Evolutionary conservation across 2,888 invertebrate genomes (phyloP).

Genomic region (Unio delphinus): DNA sequence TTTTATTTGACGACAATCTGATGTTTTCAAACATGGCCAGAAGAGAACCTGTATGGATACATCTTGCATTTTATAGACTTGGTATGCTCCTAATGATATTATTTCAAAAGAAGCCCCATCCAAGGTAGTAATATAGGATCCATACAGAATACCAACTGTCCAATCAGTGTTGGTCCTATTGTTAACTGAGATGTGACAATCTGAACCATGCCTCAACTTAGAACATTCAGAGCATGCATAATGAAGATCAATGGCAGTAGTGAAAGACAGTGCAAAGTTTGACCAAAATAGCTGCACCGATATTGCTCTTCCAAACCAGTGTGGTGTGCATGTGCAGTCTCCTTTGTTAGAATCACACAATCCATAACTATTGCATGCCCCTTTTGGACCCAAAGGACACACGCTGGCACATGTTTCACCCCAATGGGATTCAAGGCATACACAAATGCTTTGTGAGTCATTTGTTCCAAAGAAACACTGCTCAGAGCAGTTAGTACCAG

Average conservation of each 20-base stretch:
- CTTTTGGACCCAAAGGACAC: constrained; percentile 37
- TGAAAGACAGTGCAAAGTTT: constrained; percentile 6
- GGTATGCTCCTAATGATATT: constrained; percentile 35
- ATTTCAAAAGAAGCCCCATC: constrained; percentile 37
- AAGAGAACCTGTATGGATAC: constrained; percentile 42
- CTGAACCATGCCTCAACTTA: constrained; percentile 40
- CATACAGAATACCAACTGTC: constrained; percentile 31
- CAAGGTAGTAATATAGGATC: constrained; percentile 38
- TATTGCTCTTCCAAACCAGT: constrained; percentile 28
- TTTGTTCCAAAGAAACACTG: constrained; percentile 41
- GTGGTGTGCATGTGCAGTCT: constrained; percentile 38
- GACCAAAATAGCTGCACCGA: constrained; percentile 38
- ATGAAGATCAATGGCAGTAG: constrained; percentile 3
- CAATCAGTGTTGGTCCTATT: constrained; percentile 1
- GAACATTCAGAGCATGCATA: constrained; percentile 47
- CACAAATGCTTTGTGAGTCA: constrained; percentile 22
- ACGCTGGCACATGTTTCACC: constrained; percentile 38
- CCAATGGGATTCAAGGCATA: constrained; percentile 41
- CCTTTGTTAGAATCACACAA: constrained; percentile 29
- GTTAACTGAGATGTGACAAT: constrained; percentile 43
- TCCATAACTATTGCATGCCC: constrained; percentile 42
- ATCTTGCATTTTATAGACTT: constrained; percentile 15
- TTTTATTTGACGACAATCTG: constrained; percentile 35
- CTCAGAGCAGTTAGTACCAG: constrained; percentile 26
- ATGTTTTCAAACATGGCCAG: constrained; percentile 37